Evolutionary conservation across 1,140 invertebrate genomes (phyloP), one percentile per base, ranked within the genome.

Genomic region (Hormaphis cornu): DNA sequence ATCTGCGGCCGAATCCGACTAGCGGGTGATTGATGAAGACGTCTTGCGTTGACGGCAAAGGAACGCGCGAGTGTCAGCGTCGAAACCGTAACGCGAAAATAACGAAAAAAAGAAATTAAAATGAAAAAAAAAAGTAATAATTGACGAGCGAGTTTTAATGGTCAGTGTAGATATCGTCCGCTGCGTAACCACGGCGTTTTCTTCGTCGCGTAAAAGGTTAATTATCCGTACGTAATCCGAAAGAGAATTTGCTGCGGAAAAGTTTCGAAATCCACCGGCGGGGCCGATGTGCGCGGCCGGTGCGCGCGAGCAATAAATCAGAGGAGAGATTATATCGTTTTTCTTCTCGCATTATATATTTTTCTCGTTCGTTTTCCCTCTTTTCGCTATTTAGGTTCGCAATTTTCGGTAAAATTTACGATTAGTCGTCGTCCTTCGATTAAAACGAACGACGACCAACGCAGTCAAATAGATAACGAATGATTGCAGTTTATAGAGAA

Each of bases 151-250:
- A 58, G 35, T 24, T 37, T 58, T 58, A 40, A 24, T 12, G 54
- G 33, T 24, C 54, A 58, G 35, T n/a, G n/a, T 37, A 26, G 40
- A 37, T 58, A 40, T 58, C 40, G 37, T 3, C 20, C 9, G 14
- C 33, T 37, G 18, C 24, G 2, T 56, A 24, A 58, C 24, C 37
- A 40, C 40, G 14, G 22, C 2, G 22, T 33, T 33, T 33, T 52
- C 26, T n/a, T 16, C 12, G 1, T 56, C 12, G 33, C 24, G 40
- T 24, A 40, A 58, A 58, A 58, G 54, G 54, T 58, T 58, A 58
- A 58, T 58, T 58, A 58, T 40, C 35, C 35, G 54, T 58, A 58
- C 14, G 35, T 58, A 58, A 58, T 58, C 20, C 12, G 33, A 40
- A 40, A 7, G 14, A 58, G 40, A 37, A 37, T 58, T n/a, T 18